Evolutionary conservation across 1,140 invertebrate genomes (phyloP).

Genomic region (Drosophila pallidifrons): DNA sequence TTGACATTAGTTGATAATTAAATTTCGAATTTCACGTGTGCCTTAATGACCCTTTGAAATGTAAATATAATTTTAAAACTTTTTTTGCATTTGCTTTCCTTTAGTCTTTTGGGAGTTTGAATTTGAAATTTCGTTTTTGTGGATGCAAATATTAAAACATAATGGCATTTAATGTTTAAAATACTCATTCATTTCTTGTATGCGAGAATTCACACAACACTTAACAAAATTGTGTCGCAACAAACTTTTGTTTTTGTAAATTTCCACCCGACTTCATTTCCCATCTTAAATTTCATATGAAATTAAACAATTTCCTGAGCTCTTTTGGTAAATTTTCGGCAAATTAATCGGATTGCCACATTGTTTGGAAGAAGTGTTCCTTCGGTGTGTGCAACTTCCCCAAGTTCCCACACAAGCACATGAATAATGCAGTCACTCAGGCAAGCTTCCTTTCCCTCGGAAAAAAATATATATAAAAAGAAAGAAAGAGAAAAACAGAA

Average conservation of each 20-base stretch:
- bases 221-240: too few species aligned
- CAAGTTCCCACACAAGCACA: background rate
- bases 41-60: conserved; percentile 8
- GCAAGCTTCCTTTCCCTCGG: background rate
- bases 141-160: too few species aligned
- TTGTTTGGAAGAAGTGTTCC: background rate
- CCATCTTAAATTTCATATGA: conserved; percentile 7
- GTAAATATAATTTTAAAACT: background rate
- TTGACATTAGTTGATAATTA: background rate
- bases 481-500: background rate
- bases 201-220: too few species aligned
- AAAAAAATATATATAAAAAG: too few species aligned
- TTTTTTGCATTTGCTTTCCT: background rate
- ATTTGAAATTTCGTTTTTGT: too few species aligned
- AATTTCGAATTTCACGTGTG: background rate
- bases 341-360: conserved; percentile 9
- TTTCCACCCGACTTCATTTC: background rate
- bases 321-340: conserved; percentile 1
- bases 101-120: background rate
- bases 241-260: background rate
- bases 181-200: too few species aligned
- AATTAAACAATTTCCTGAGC: conserved; percentile 10
- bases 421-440: conserved; percentile 18
- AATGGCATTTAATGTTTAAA: too few species aligned
- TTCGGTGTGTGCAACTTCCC: background rate